Conservation (phyloP, 2,888 invertebrate species). For the Neoitamus cyanurus region DNA sequence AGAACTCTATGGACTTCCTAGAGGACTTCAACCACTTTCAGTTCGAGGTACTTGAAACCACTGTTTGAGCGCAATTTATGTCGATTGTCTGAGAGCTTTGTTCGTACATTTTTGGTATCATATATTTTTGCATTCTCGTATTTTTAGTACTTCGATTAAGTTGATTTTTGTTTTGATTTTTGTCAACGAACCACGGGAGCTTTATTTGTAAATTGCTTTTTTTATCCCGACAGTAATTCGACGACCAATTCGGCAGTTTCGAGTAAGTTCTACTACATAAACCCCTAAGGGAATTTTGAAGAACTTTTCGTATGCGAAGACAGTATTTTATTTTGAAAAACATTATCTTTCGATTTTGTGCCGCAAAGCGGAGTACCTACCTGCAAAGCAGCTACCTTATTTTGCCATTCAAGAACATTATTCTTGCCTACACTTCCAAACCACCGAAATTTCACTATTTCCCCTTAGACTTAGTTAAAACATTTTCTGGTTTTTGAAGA, state of each 20-base stretch:
- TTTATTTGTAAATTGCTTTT: neutral
- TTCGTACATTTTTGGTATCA: neutral
- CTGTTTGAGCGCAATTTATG: slow-evolving; percentile 68
- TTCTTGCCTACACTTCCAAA: neutral
- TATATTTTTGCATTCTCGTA: neutral
- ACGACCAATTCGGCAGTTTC: neutral
- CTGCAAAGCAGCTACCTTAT: neutral
- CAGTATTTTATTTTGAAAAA: neutral
- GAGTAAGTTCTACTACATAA: neutral
- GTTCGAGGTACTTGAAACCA: slow-evolving; percentile 77
- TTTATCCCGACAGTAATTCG: neutral
- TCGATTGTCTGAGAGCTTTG: neutral
- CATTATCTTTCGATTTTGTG: neutral
- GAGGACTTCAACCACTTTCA: slow-evolving; percentile 58
- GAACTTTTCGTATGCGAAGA: neutral
- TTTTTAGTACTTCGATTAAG: neutral
- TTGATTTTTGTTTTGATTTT: neutral
- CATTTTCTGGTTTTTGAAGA: neutral
- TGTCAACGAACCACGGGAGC: neutral
- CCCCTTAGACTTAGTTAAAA: neutral
- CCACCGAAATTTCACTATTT: neutral
- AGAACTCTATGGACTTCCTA: slow-evolving; percentile 58
- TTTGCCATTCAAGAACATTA: neutral
- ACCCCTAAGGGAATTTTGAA: neutral
- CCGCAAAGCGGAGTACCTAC: neutral